Percentiles rank a stretch among this genome's conserved stretches.
Evolutionary conservation across 2,888 invertebrate species (phyloP).

Genomic region (Lacanobia oleracea): DNA sequence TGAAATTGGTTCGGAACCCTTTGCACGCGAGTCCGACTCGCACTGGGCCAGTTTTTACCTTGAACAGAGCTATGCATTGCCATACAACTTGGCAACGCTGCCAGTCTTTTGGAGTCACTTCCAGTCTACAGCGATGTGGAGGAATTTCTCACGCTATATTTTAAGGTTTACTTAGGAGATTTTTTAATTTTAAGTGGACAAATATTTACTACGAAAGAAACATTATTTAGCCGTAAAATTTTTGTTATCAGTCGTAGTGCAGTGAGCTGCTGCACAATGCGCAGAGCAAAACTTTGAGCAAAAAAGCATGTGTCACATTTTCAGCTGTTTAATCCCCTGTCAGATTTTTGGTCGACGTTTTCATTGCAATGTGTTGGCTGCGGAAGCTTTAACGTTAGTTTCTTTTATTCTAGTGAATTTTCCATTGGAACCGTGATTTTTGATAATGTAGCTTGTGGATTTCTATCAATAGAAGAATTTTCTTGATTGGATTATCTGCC

Average conservation of each 20-base stretch:
- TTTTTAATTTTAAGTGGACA: too few relatives aligned
- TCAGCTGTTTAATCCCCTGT: conserved; percentile 11
- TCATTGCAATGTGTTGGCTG: background rate
- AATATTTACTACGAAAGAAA: too few relatives aligned
- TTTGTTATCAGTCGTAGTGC: background rate
- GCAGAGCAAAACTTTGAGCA: background rate
- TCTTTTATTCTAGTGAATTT: background rate
- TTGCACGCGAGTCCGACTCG: too few relatives aligned
- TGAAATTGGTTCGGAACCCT: too few relatives aligned
- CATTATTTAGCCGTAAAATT: background rate
- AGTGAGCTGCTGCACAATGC: background rate
- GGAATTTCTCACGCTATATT: too few relatives aligned
- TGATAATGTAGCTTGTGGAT: background rate
- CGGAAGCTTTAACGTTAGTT: background rate
- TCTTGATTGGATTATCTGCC: background rate
- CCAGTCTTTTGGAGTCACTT: too few relatives aligned
- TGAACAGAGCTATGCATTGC: too few relatives aligned
- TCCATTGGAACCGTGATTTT: background rate
- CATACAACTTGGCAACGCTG: too few relatives aligned
- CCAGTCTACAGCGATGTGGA: too few relatives aligned
- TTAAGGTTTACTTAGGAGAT: too few relatives aligned
- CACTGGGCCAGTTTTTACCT: too few relatives aligned
- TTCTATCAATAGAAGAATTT: background rate
- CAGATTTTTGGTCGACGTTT: conserved; percentile 25
- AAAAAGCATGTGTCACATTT: conserved; percentile 19